These are phyloP conservation scores for Echinops telfairi DNA, from an alignment of 2,113 vertebrate genomes.

Conservation along the genomic window DNA sequence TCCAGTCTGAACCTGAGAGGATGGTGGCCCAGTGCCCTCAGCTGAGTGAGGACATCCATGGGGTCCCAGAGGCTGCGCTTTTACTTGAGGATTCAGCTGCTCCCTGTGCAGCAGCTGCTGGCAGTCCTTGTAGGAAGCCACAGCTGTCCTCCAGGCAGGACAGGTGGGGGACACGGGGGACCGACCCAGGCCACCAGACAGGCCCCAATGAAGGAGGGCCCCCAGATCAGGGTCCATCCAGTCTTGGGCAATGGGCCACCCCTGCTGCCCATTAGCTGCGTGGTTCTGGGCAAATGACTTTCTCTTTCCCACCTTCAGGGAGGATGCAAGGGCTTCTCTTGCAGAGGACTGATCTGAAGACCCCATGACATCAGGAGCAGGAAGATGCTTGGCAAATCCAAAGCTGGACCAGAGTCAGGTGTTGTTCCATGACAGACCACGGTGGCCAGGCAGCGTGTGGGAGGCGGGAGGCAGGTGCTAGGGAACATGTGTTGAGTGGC, in stretches of 20 bases:
- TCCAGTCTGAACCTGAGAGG: not conserved
- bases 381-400: not conserved
- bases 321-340: not conserved
- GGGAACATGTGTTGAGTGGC: not conserved
- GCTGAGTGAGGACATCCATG: not conserved
- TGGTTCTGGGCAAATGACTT: not conserved
- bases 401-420: not conserved
- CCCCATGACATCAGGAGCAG: too few species aligned
- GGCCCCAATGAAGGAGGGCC: not conserved
- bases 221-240: not conserved
- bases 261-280: not conserved
- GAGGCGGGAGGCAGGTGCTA: not conserved
- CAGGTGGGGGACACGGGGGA: too few species aligned
- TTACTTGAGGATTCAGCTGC: not conserved
- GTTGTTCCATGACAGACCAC: not conserved
- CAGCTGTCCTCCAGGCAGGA: not conserved
- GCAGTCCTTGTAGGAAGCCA: not conserved
- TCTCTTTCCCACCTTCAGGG: not conserved
- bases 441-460: not conserved
- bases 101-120: not conserved
- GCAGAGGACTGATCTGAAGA: not conserved
- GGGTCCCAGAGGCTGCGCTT: not conserved
- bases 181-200: too few species aligned
- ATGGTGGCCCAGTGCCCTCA: not conserved
- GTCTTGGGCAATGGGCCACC: not conserved